Conservation (phyloP, 2,797 vertebrate species). For the Cichlasoma orientale region DNA sequence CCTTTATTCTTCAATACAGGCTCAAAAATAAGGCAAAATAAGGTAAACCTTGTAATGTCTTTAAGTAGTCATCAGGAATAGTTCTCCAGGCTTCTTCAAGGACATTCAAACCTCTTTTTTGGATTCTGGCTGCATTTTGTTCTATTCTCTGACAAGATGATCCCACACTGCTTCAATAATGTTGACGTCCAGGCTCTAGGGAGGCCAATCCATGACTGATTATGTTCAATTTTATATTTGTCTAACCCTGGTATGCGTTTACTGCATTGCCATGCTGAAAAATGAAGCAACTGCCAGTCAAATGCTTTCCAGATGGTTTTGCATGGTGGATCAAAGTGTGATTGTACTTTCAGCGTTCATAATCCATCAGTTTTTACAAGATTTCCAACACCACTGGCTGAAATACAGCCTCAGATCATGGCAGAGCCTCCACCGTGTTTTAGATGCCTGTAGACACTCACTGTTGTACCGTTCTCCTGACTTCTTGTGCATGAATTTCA, state of each 20-base stretch:
- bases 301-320: background rate
- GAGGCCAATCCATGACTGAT: background rate
- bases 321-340: background rate
- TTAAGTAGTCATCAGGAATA: background rate
- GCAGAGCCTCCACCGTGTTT: background rate
- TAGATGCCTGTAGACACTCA: background rate
- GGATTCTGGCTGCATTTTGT: background rate
- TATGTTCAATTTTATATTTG: background rate
- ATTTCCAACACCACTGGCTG: background rate
- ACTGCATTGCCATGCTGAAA: background rate
- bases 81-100: background rate
- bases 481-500: background rate
- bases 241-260: background rate
- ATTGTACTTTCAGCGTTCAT: background rate
- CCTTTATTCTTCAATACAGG: background rate
- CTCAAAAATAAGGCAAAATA: too few relatives aligned
- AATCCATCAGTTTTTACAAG: background rate
- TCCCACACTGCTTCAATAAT: background rate
- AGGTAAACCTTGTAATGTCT: background rate
- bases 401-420: background rate
- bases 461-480: background rate
- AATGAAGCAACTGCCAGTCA: background rate
- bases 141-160: background rate
- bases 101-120: background rate
- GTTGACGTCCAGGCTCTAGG: background rate